These are phyloP conservation scores for Phylloscopus trochiloides DNA, from an alignment of 2,113 vertebrate species.

Conservation along the genomic window DNA sequence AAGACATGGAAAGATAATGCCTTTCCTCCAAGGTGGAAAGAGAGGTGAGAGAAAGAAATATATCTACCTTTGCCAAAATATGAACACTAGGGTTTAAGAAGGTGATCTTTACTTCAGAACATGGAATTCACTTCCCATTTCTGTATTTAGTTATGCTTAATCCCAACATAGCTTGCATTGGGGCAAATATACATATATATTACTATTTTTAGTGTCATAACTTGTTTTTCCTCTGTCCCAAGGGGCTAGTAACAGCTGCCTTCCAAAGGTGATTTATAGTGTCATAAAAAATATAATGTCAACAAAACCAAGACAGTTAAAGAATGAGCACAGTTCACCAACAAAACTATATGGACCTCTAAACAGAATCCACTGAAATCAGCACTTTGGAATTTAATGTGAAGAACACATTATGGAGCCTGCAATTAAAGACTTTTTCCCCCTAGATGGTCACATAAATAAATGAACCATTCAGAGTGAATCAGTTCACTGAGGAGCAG, in stretches of 20 bases:
- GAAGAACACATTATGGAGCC: constrained; percentile 65
- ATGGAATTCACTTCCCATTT: neutral
- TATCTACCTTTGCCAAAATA: neutral
- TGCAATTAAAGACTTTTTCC: constrained; percentile 66
- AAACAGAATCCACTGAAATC: constrained; percentile 63
- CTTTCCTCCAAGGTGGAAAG: neutral
- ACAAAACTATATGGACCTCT: constrained; percentile 61
- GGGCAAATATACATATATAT: neutral
- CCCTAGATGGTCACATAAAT: constrained; percentile 70
- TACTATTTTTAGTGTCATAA: neutral
- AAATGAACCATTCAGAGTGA: constrained; percentile 65
- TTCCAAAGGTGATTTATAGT: neutral
- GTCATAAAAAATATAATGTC: neutral
- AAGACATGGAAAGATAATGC: neutral
- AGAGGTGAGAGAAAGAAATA: neutral
- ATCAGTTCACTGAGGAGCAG: constrained; percentile 60
- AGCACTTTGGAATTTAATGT: constrained; percentile 68
- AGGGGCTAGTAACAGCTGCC: neutral
- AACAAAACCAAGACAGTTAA: constrained; percentile 3
- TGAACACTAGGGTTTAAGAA: neutral
- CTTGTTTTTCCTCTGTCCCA: neutral
- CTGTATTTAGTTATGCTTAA: neutral
- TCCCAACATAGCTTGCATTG: neutral
- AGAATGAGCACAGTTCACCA: constrained; percentile 15
- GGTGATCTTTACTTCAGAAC: neutral